Base-by-base conservation (phyloP, 2,888 invertebrate genomes). In the Nomada ferruginata region DNA sequence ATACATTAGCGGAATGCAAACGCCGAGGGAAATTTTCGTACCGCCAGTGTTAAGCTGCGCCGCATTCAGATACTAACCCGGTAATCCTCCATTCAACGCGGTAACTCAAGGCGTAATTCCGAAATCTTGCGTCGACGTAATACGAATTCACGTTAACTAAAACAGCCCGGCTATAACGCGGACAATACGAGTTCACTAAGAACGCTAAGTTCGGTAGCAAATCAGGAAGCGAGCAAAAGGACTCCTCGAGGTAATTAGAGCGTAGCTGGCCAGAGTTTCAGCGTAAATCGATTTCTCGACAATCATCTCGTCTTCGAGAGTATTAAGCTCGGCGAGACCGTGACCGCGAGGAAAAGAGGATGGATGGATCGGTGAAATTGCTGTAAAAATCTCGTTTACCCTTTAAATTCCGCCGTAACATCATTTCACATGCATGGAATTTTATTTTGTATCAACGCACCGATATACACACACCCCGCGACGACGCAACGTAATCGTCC, bases 381-480 rank as follows among this genome's bases (percentile, higher is more conserved):
- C 26, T 13, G 15, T 9, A 23, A n/a, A 13, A 50, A 42, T 18
- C 50, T 18, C 20, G 29, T 59, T 13, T 47, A 11, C 44, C 47
- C 53, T 52, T 63, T 53, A 20, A 61, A 63, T 23, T 60, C 57
- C 29, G 26, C 18, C n/a, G 20, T 47, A 10, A 65, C 29, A 44
- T 69, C 61, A 44, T 70, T 55, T 70, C 70, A 11, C 47, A 63
- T 63, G 70, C 75, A 70, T 76, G 23, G 75, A 76, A 68, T 69
- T 76, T 63, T 23, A 70, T 76, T 70, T 23, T 44, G 1, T 11
- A 42, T 36, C 57, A 18, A 36, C 36, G 36, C 36, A 36, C 36
- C n/a, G 44, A 9, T n/a, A 23, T n/a, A 50, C 52, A 7, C 3
- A 23, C n/a, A 2, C 23, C 26, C 44, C 11, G 13, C n/a, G 9